phyloP scores from a whole-genome alignment of 2,888 invertebrate genomes.

The Operophtera brumata region DNA sequence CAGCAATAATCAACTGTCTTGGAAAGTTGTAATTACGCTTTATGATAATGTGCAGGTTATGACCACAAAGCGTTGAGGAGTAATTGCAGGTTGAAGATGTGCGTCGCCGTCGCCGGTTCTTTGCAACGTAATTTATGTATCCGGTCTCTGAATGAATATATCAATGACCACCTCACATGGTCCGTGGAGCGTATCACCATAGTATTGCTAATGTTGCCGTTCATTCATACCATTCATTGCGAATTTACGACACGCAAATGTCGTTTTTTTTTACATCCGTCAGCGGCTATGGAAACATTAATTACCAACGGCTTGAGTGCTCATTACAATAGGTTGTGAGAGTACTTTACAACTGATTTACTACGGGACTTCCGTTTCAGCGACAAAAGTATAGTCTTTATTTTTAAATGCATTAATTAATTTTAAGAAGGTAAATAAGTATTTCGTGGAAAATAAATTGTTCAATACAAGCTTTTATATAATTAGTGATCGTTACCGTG shows the following conservation, averaged over 20 bases:
- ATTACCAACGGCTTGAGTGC: constrained; percentile 13
- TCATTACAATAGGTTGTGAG: constrained; percentile 10
- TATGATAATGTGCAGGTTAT: constrained; percentile 21
- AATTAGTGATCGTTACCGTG: too few species aligned
- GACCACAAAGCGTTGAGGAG: constrained; percentile 28
- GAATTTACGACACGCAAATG: constrained; percentile 46
- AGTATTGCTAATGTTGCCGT: constrained; percentile 47
- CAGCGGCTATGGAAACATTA: constrained; percentile 26
- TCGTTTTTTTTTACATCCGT: constrained; percentile 36
- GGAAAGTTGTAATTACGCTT: constrained; percentile 19
- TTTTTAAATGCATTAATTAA: too few species aligned
- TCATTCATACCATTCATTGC: constrained; percentile 56
- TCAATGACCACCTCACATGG: constrained; percentile 66
- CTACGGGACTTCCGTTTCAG: not conserved
- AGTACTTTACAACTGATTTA: not conserved
- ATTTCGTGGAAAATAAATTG: too few species aligned
- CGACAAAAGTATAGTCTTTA: not conserved
- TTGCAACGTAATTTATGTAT: constrained; percentile 71
- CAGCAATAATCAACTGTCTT: not conserved
- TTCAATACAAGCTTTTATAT: too few species aligned
- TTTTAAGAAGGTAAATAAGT: too few species aligned
- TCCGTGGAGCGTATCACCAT: constrained; percentile 42
- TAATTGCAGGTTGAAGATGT: constrained; percentile 32
- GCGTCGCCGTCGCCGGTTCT: constrained; percentile 45
- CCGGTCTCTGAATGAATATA: constrained; percentile 72